These are phyloP conservation scores for Gulo gulo DNA, from an alignment of 2,113 vertebrate genomes.

Conservation along the genomic window DNA sequence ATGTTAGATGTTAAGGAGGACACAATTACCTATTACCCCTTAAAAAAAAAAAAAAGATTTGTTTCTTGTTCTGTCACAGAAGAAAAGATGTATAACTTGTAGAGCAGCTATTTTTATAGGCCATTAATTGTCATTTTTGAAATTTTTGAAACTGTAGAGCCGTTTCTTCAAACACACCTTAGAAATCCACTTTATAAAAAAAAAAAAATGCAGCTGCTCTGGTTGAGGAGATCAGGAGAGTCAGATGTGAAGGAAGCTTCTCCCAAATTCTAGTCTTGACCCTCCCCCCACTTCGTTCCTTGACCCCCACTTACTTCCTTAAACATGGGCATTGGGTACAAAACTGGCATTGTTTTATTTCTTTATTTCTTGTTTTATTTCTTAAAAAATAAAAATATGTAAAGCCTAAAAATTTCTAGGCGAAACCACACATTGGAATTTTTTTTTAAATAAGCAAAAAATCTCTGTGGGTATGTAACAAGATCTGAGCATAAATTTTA, in stretches of 20 bases:
- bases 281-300: background rate
- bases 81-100: background rate
- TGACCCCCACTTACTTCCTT: background rate
- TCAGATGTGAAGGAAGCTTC: background rate
- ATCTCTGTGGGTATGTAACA: background rate
- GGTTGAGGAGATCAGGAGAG: background rate
- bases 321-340: background rate
- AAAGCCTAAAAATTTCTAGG: background rate
- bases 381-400: constrained; percentile 8
- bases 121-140: background rate
- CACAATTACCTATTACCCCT: background rate
- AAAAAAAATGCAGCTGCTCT: background rate
- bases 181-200: background rate
- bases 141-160: background rate
- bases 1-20: background rate
- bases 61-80: background rate
- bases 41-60: background rate
- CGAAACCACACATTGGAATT: constrained; percentile 8
- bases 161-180: background rate
- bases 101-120: background rate
- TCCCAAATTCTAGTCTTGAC: background rate
- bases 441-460: background rate
- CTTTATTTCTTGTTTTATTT: constrained; percentile 12
- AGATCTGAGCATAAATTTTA: constrained; percentile 38
- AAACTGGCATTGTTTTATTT: background rate